phyloP scores from a whole-genome alignment of 2,113 vertebrate genomes.

The Alosa alosa region DNA sequence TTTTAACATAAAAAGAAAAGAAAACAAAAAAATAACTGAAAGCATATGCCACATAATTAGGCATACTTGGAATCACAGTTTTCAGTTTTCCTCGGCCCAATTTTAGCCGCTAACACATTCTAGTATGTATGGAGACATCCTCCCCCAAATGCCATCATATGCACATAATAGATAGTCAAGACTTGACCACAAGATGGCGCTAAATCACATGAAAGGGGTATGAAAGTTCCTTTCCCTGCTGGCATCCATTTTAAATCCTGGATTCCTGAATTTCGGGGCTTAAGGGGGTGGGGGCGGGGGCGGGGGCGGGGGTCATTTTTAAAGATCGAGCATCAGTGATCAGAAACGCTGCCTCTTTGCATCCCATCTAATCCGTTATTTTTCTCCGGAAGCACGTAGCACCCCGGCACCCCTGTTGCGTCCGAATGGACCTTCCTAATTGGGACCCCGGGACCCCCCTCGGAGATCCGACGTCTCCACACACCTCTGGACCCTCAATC shows the following conservation, averaged over 20 bases:
- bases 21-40: slow-evolving; percentile 16
- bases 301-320: background rate
- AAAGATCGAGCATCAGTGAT: slow-evolving; percentile 5
- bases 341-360: background rate
- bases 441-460: slow-evolving; percentile 29
- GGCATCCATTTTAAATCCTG: background rate
- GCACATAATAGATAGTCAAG: background rate
- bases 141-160: background rate
- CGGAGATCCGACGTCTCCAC: background rate
- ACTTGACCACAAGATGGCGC: slow-evolving; percentile 31
- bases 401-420: background rate
- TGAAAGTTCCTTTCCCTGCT: background rate
- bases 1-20: slow-evolving; percentile 3
- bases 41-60: background rate
- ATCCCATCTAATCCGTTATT: slow-evolving; percentile 21
- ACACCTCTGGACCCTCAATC: background rate
- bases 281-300: background rate
- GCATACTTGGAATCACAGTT: background rate
- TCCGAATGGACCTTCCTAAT: slow-evolving; percentile 23
- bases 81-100: background rate
- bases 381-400: slow-evolving; percentile 22
- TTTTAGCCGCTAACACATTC: background rate
- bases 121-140: background rate
- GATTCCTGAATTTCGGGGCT: background rate
- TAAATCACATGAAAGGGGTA: background rate